These are phyloP conservation scores for Delia radicum DNA, from an alignment of 1,140 invertebrate genomes.

Conservation along the genomic window DNA sequence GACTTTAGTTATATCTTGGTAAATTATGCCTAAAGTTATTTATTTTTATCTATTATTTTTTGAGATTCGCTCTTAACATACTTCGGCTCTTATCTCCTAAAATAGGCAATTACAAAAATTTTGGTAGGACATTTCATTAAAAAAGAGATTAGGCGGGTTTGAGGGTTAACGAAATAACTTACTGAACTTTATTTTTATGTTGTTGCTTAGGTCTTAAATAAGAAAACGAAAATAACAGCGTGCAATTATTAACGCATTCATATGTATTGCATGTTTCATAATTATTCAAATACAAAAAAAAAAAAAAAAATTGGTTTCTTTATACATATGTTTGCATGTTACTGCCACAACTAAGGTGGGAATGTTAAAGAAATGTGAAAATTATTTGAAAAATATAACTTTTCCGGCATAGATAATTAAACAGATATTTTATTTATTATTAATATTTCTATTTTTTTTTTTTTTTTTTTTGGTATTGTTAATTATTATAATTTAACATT, in stretches of 20 bases:
- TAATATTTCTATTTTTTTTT: not conserved
- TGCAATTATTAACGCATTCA: not conserved
- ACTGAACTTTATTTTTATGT: not conserved
- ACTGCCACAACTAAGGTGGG: not conserved
- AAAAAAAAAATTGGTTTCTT: not conserved
- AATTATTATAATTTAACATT: conserved; percentile 10
- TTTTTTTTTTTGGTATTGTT: not conserved
- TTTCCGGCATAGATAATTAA: not conserved
- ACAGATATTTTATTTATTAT: not conserved
- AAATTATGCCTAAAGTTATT: too few species aligned
- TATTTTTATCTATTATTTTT: too few species aligned
- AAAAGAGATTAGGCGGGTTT: too few species aligned
- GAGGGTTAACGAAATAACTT: not conserved
- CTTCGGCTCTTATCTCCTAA: too few species aligned
- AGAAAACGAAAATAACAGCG: too few species aligned
- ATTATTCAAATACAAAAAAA: not conserved
- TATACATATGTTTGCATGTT: not conserved
- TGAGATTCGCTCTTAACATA: too few species aligned
- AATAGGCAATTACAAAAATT: too few species aligned
- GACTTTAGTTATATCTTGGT: too few species aligned
- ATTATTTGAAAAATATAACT: not conserved
- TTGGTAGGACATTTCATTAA: too few species aligned
- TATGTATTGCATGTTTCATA: not conserved
- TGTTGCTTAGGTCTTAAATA: not conserved
- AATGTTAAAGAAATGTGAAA: not conserved